Conservation (phyloP, 2,113 vertebrate genomes). For the Sinocyclocheilus rhinocerous region DNA sequence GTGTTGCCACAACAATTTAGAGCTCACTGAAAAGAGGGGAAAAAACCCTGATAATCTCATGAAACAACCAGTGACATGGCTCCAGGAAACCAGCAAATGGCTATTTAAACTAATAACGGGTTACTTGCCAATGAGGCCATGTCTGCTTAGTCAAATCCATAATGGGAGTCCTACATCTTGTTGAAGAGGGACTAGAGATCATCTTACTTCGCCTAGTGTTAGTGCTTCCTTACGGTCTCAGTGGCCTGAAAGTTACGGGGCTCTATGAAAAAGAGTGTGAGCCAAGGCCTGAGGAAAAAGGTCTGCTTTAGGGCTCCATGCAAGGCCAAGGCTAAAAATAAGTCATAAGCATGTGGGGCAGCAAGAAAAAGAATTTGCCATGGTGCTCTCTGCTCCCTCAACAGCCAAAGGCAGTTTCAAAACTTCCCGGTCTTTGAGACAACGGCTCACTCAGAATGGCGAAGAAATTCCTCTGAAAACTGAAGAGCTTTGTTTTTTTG, state of each 20-base stretch:
- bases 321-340: slow-evolving; percentile 58
- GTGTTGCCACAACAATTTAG: background rate
- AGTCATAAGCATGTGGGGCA: slow-evolving; percentile 65
- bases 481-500: background rate
- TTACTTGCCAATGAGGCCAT: slow-evolving; percentile 44
- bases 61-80: slow-evolving; percentile 26
- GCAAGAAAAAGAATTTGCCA: slow-evolving; percentile 60
- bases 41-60: background rate
- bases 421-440: slow-evolving; percentile 8
- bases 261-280: slow-evolving; percentile 65
- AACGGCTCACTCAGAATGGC: slow-evolving; percentile 51
- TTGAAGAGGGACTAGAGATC: slow-evolving; percentile 62
- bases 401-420: slow-evolving; percentile 59
- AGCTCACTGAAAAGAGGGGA: no score
- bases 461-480: background rate
- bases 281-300: slow-evolving; percentile 67
- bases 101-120: slow-evolving; percentile 61
- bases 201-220: slow-evolving; percentile 56
- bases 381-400: slow-evolving; percentile 55
- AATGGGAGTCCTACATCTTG: slow-evolving; percentile 61
- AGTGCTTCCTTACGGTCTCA: slow-evolving; percentile 55
- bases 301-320: slow-evolving; percentile 63
- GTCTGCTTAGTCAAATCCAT: background rate
- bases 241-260: slow-evolving; percentile 33
- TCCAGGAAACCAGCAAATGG: slow-evolving; percentile 58